These are phyloP conservation scores for Setophaga petechia DNA, from an alignment of 2,113 vertebrate genomes.

Conservation along the genomic window DNA sequence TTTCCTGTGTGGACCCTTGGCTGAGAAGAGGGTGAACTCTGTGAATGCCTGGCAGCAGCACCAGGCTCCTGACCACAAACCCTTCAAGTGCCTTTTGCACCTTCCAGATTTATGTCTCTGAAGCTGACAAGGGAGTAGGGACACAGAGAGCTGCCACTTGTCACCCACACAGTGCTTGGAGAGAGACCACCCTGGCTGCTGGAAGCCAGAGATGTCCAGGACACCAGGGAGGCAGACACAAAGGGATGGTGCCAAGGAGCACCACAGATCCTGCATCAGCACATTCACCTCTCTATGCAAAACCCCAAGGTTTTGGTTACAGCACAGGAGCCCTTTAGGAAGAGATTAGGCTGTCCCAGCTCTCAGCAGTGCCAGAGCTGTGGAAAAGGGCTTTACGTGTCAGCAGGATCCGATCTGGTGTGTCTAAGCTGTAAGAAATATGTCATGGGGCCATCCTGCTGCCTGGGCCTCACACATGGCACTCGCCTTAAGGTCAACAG, in stretches of 20 bases:
- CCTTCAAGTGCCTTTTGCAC: neutral
- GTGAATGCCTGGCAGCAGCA: neutral
- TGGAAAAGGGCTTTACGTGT: neutral
- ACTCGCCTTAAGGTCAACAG: neutral
- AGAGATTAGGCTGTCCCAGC: neutral
- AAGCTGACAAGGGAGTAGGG: neutral
- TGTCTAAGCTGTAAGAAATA: slow-evolving; percentile 19
- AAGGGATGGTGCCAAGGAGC: neutral
- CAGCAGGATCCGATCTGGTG: neutral
- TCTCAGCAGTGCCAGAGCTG: neutral
- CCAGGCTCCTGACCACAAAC: neutral
- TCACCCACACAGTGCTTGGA: neutral
- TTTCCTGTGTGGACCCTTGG: neutral
- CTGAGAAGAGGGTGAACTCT: neutral
- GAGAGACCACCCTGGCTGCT: neutral
- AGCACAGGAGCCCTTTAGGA: neutral
- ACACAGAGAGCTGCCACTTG: rapidly evolving
- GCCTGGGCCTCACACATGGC: neutral
- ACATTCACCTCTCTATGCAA: rapidly evolving
- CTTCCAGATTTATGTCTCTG: neutral
- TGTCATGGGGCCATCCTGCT: slow-evolving; percentile 15
- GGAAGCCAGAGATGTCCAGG: neutral
- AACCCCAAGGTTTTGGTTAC: neutral
- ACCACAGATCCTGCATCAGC: neutral
- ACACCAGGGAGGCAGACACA: neutral